Conservation (phyloP, 2,888 invertebrate genomes). For the Gymnoscelis rufifasciata region DNA sequence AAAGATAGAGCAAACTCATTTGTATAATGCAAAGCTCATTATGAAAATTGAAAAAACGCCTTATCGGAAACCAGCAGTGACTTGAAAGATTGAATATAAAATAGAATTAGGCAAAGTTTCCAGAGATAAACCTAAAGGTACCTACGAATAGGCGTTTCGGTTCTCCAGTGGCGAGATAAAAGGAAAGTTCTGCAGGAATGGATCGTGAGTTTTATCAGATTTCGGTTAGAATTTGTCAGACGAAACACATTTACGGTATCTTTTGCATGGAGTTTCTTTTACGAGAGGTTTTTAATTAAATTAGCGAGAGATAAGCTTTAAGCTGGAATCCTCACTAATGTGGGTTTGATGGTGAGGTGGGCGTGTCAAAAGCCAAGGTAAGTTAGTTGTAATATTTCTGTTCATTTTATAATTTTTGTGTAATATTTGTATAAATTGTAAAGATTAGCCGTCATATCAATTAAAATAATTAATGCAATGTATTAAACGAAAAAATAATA, state of each 20-base stretch:
- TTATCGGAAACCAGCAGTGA: constrained; percentile 30
- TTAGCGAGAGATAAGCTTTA: constrained; percentile 26
- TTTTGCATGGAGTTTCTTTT: constrained; percentile 37
- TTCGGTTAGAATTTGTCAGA: constrained; percentile 36
- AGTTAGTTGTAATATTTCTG: too few relatives aligned
- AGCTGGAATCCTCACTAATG: neutral
- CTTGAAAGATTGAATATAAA: constrained; percentile 36
- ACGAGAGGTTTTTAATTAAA: constrained; percentile 41
- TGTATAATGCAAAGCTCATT: constrained; percentile 21
- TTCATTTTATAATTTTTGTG: too few relatives aligned
- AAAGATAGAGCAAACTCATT: constrained; percentile 17
- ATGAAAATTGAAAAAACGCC: constrained; percentile 29
- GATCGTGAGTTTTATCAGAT: constrained; percentile 43
- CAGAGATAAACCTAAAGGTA: constrained; percentile 29
- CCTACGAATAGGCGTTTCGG: constrained; percentile 30
- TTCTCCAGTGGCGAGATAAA: constrained; percentile 31
- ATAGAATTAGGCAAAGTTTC: constrained; percentile 32
- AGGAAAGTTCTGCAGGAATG: constrained; percentile 32
- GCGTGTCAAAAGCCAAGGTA: too few relatives aligned
- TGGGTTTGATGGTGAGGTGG: neutral
- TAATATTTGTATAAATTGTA: too few relatives aligned
- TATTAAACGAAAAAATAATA: too few relatives aligned
- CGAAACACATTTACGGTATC: constrained; percentile 36
- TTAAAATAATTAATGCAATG: neutral
- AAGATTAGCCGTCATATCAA: too few relatives aligned